Evolutionary conservation across 2,888 invertebrate genomes (phyloP), one percentile per base, ranked within the genome.

Genomic region (Zele albiditarsus): DNA sequence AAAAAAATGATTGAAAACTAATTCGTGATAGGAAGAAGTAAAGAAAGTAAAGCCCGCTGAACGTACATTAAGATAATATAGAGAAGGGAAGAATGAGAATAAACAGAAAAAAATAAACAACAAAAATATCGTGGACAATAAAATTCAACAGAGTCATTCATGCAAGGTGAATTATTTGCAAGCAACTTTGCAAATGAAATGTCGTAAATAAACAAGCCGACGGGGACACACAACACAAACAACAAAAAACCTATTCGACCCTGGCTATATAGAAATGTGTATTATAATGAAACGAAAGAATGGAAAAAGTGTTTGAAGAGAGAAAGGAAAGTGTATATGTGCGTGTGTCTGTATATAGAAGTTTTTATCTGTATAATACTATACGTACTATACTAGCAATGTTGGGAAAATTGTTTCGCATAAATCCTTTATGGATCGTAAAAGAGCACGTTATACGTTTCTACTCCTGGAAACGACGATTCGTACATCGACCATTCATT

Each of bases 371-470:
- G 53, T 42, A 66, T 28, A 46, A 58, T 46, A 76, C 71, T 67
- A 69, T 58, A 67, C 57, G 16, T 28, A 65, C 33, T 63, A 67
- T 57, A 38, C 62, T 58, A 70, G 74, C 75, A 77, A 70, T 79
- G 79, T 76, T 68, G 80, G 74, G 80, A 75, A 83, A 84, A 85
- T 85, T 85, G 84, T 84, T 83, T 81, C 82, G 80, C 82, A 80
- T 84, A 83, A 84, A 85, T 84, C 81, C 79, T 85, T 84, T 81
- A 85, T 84, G 82, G 82, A 81, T 82, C 84, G 81, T 84, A 84
- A 84, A 85, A 81, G 80, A 73, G 71, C 49, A 57, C 74, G 46
- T 68, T 73, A 60, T 68, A 38, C 58, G 31, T 74, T 74, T 66
- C 63, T 74, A 69, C 49, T 69, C 53, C 33, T 63, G 49, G 63